Evolutionary conservation across 1,140 invertebrate genomes (phyloP), one percentile per base, ranked within the genome.

Genomic region (Thereuonema tuberculata): DNA sequence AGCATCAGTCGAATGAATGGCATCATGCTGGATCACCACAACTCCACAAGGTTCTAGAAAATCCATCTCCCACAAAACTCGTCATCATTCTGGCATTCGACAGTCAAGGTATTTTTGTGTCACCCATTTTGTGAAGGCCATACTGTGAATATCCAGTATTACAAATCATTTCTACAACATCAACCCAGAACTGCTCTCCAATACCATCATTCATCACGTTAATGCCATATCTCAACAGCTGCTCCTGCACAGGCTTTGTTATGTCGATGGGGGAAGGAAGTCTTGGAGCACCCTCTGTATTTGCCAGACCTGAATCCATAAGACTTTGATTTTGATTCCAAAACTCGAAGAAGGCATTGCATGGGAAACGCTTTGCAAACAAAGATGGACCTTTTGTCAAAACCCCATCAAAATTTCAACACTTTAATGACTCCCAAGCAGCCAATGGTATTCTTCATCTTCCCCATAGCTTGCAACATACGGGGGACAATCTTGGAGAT

Each of bases 1-100:
- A 65, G 54, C 21, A 54, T 20, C 60, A 55, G 31, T 37, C 31
- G 5, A 17, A 5, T 37, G 31, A 37, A 37, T 37, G 31, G 31
- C 31, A 17, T 9, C 31, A 37, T 37, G 5, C 5, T 9, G 31
- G 31, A 37, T 37, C 31, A 17, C 31, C 31, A 9, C 31, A 37
- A 37, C 5, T 9, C 17, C 31, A 37, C 31, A 37, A 37, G 17
- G 31, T 37, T 17, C 17, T 5, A 9, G 5, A 37, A 9, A 37
- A 37, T 37, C 31, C 31, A 37, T 37, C 31, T 37, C 31, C 31
- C 5, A 17, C 17, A 17, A 37, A 37, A 17, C 17, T 37, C 5
- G 17, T 37, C 5, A 17, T 37, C 31, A 37, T 17, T 37, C 17
- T 37, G 17, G 31, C 31, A 37, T 37, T 5, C 17, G 31, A 37